Base-by-base conservation (phyloP, 2,113 vertebrate genomes). In the Melanerpes formicivorus region DNA sequence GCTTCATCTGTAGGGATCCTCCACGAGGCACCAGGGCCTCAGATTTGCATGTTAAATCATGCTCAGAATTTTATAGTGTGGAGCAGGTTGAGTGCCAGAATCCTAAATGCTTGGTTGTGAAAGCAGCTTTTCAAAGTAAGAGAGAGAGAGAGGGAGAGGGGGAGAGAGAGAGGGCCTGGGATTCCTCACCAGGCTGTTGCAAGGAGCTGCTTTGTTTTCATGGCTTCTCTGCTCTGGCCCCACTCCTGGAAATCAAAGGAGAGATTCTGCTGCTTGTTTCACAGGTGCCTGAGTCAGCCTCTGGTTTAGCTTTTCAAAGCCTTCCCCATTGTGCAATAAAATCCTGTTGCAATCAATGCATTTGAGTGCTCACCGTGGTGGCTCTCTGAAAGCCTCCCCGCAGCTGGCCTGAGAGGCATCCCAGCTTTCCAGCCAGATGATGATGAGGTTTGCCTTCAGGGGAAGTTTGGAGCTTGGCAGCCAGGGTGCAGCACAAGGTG, bases 281-380 rank as follows among this genome's bases (percentile, higher is more conserved):
- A 93, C 94, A 96, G 91, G 91, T 93, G 85, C 59, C 30, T 94
- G 91, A 95, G 85, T 96, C 95, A 96, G 94, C 93, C 93, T 55
- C 96, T 94, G 94, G 87, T 85, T 82, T 83, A 50, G 86, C 25
- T 96, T 96, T 80, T 93, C 90, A 72, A 81, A 91, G 92, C 69
- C 76, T 80, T 88, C 92, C 46, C 88, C 58, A 17, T 91, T 96
- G 93, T 90, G 94, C 86, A 96, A 95, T 78, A 18, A 84, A 93
- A 86, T 48, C 4, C 3, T 88, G 93, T 80, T 81, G 93, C 92
- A 96, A 94, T 93, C 92, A 96, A 94, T 93, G 82, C 69, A 52
- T 90, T 95, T 88, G 34, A 64, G 83, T 63, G 7, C 60, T 71
- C 48, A 87, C 77, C 42, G 9, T 6, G 18, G 37, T 55, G 65